Conservation (phyloP, 2,113 vertebrate species). For the Leptocoma aspasia region DNA sequence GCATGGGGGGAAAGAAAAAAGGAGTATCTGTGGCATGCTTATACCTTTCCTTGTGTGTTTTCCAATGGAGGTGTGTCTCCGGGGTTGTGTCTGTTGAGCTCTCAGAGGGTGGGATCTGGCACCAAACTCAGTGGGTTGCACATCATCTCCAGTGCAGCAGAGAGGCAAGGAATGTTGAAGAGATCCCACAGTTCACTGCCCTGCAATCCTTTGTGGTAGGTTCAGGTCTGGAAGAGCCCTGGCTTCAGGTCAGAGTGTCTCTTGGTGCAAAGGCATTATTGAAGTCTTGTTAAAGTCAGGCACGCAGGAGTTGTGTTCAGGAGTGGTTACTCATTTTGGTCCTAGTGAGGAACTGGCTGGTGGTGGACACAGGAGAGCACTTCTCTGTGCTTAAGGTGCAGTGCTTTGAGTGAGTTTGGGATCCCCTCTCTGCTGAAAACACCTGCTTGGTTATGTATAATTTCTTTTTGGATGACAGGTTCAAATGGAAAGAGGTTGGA, state of each 20-base stretch:
- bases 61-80: not conserved
- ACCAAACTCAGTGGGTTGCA: not conserved
- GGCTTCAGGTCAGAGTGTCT: not conserved
- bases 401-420: not conserved
- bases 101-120: not conserved
- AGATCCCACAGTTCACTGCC: not conserved
- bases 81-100: rapidly evolving
- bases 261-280: not conserved
- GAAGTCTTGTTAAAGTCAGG: not conserved
- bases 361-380: not conserved
- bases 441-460: not conserved
- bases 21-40: not conserved
- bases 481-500: not conserved
- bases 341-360: not conserved
- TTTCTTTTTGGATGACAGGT: not conserved
- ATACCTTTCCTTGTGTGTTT: not conserved
- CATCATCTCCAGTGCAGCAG: rapidly evolving
- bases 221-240: not conserved
- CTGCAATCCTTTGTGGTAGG: not conserved
- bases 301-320: rapidly evolving
- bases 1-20: not conserved
- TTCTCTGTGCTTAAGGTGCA: not conserved
- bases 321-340: not conserved
- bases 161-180: not conserved
- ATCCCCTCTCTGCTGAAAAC: not conserved